These are phyloP conservation scores for Tenodera sinensis DNA, from an alignment of 2,888 invertebrate species.

Conservation along the genomic window DNA sequence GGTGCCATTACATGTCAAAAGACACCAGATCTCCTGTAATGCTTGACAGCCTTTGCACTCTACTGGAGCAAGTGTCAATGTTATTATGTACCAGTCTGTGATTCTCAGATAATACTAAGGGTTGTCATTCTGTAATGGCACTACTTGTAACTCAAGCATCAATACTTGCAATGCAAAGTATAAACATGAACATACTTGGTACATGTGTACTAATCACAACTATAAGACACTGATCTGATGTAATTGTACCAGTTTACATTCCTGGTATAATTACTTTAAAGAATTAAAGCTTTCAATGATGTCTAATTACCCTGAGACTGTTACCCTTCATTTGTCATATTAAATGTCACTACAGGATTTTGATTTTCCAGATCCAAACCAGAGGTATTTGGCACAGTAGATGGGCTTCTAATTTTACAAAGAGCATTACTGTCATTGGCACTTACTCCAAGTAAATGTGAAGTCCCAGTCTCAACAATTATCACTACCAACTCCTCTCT, in stretches of 20 bases:
- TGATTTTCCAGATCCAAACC: neutral
- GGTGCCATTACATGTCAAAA: neutral
- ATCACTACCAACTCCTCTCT: neutral
- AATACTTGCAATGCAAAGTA: neutral
- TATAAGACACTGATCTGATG: neutral
- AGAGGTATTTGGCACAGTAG: neutral
- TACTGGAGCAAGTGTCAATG: neutral
- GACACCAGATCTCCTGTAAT: neutral
- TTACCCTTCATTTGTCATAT: neutral
- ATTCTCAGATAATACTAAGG: neutral
- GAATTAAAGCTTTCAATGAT: neutral
- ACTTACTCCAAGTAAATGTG: neutral
- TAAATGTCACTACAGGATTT: neutral
- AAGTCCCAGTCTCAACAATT: neutral
- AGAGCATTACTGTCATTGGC: neutral
- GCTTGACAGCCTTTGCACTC: neutral
- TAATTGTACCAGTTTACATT: neutral
- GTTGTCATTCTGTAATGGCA: neutral
- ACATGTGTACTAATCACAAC: neutral
- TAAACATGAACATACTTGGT: neutral
- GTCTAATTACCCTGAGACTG: neutral
- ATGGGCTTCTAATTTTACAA: neutral
- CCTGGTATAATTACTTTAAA: neutral
- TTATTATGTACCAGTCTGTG: neutral
- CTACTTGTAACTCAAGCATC: neutral